These are phyloP conservation scores for Eucidaris tribuloides DNA, from an alignment of 35 echinoderm and acorn worm species.

Conservation along the genomic window DNA sequence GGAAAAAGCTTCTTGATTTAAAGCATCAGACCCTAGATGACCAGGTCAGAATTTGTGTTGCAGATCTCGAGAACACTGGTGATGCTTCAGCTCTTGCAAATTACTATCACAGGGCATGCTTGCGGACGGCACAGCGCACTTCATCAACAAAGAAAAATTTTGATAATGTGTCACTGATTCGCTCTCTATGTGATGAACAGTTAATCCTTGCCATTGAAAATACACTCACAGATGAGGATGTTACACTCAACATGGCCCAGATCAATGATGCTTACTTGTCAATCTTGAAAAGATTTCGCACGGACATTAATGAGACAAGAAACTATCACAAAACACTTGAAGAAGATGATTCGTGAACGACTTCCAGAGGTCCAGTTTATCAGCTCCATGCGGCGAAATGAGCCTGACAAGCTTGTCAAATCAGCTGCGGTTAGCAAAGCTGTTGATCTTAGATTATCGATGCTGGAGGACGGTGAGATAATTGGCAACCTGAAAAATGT, in stretches of 20 bases:
- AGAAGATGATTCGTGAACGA: constrained; percentile 23
- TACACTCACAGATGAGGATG: neutral
- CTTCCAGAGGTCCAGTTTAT: constrained; percentile 33
- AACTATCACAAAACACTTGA: constrained; percentile 31
- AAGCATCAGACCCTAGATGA: neutral
- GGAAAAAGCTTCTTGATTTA: constrained; percentile 23
- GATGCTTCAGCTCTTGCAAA: constrained; percentile 26
- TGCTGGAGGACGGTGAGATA: constrained; percentile 34
- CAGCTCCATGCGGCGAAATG: constrained; percentile 33
- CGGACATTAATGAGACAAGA: constrained; percentile 4
- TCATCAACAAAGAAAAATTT: neutral
- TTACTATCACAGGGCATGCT: constrained; percentile 1
- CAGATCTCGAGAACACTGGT: constrained; percentile 18
- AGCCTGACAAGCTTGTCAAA: constrained; percentile 32
- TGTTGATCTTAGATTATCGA: constrained; percentile 15
- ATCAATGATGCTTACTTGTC: constrained; percentile 17
- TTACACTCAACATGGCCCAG: neutral
- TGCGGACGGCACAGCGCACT: constrained; percentile 8
- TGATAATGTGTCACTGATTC: neutral
- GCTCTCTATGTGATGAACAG: neutral
- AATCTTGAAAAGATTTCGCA: constrained; percentile 39
- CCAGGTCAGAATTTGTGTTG: constrained; percentile 18
- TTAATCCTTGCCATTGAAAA: neutral
- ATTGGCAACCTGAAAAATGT: constrained; percentile 44
- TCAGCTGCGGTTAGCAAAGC: constrained; percentile 34